A percentile compares a stretch with the other conserved stretches of the same genome.
Conservation (phyloP, 2,113 vertebrate genomes). For the Helogale parvula region DNA sequence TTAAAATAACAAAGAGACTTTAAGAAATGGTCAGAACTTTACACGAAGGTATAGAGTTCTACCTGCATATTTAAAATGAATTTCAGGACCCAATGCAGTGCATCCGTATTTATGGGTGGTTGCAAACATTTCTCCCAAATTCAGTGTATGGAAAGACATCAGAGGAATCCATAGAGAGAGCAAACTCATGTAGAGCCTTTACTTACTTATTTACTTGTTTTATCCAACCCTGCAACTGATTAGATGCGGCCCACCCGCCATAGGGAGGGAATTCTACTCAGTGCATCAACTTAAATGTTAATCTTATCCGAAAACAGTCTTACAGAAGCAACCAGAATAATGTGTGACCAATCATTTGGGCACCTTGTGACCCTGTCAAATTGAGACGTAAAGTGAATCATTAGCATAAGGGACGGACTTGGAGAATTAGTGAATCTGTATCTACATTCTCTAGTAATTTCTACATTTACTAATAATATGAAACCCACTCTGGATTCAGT, state of each 20-base stretch:
- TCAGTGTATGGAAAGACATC: no score
- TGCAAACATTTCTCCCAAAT: not conserved
- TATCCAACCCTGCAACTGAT: not conserved
- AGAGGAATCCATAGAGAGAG: no score
- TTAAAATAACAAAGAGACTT: not conserved
- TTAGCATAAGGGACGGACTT: accelerated
- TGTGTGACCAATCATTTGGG: not conserved
- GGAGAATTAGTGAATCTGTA: not conserved
- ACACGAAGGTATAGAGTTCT: not conserved
- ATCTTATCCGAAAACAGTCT: not conserved
- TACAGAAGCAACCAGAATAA: not conserved
- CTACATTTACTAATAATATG: not conserved
- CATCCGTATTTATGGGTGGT: not conserved
- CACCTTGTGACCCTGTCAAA: not conserved
- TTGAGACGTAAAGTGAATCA: not conserved
- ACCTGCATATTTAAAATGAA: not conserved
- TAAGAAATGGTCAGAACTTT: not conserved
- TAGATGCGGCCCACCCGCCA: not conserved
- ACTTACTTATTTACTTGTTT: no score
- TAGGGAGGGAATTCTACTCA: not conserved
- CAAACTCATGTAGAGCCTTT: no score
- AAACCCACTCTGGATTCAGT: no score
- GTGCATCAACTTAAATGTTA: not conserved
- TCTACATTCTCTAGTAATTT: not conserved
- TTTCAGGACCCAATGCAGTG: not conserved